phyloP scores from a whole-genome alignment of 1,140 invertebrate genomes.

The Harpegnathos saltator region DNA sequence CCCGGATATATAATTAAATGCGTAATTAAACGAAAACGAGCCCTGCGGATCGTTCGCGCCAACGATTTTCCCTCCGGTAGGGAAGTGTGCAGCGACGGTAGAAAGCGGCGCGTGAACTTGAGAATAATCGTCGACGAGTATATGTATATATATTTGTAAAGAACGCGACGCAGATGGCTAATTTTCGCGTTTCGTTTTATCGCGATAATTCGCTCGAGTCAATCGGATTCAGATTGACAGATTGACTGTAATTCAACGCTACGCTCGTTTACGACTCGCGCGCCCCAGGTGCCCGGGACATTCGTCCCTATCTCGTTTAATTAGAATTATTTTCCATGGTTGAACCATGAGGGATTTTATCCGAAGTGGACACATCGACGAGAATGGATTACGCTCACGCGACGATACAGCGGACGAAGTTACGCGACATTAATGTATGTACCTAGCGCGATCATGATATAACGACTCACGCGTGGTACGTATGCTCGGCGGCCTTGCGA shows the following conservation, averaged over 20 bases:
- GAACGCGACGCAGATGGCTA: not conserved
- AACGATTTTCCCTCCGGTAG: too few species aligned
- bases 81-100: not conserved
- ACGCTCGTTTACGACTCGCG: not conserved
- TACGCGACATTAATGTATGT: not conserved
- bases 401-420: constrained; percentile 6
- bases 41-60: not conserved
- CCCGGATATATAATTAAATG: too few species aligned
- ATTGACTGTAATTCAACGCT: not conserved
- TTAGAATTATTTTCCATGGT: constrained; percentile 36
- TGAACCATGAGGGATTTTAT: not conserved
- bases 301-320: not conserved
- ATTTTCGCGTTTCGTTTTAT: not conserved
- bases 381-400: constrained; percentile 25
- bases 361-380: not conserved
- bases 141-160: too few species aligned
- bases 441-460: constrained; percentile 72
- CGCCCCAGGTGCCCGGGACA: too few species aligned
- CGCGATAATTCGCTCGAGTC: constrained; percentile 24
- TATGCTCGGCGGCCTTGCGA: constrained; percentile 78
- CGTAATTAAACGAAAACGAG: constrained; percentile 1
- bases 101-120: not conserved
- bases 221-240: constrained; percentile 8
- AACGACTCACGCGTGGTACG: constrained; percentile 76
- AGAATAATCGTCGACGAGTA: constrained; percentile 12